phyloP scores from a whole-genome alignment of 2,113 vertebrate species.

The Lophotis ruficrista region DNA sequence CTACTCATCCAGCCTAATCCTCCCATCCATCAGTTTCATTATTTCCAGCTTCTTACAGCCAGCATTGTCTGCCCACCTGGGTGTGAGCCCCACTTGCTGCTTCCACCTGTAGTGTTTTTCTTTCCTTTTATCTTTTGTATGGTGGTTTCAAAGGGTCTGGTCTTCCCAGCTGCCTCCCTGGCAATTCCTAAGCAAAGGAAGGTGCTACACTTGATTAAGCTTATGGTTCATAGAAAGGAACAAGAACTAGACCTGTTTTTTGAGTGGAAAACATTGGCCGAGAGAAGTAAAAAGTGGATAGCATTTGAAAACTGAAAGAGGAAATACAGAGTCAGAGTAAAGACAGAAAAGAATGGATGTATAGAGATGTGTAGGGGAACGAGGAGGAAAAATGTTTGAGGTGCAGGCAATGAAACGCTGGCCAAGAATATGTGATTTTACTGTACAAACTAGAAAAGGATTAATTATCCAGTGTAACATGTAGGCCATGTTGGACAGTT shows the following conservation, averaged over 20 bases:
- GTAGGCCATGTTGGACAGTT: not conserved
- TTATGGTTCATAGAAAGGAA: not conserved
- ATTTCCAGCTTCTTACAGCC: not conserved
- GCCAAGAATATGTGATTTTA: not conserved
- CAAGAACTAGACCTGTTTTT: not conserved
- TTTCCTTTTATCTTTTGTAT: not conserved
- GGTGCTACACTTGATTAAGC: not conserved
- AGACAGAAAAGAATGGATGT: not conserved
- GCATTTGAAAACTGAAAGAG: not conserved
- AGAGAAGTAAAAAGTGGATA: not conserved
- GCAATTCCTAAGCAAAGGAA: not conserved
- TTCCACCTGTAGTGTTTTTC: not conserved
- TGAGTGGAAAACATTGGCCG: not conserved
- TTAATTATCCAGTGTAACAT: not conserved
- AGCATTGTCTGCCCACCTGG: not conserved
- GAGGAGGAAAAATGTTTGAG: not conserved
- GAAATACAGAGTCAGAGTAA: not conserved
- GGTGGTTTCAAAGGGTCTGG: not conserved
- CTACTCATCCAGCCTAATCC: not conserved
- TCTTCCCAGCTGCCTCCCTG: not conserved
- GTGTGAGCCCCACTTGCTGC: not conserved
- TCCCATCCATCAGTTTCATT: not conserved
- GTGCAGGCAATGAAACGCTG: not conserved
- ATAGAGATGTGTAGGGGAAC: not conserved
- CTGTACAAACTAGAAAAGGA: not conserved